These are phyloP conservation scores for Apolygus lucorum DNA, from an alignment of 1,140 invertebrate species.

Conservation along the genomic window DNA sequence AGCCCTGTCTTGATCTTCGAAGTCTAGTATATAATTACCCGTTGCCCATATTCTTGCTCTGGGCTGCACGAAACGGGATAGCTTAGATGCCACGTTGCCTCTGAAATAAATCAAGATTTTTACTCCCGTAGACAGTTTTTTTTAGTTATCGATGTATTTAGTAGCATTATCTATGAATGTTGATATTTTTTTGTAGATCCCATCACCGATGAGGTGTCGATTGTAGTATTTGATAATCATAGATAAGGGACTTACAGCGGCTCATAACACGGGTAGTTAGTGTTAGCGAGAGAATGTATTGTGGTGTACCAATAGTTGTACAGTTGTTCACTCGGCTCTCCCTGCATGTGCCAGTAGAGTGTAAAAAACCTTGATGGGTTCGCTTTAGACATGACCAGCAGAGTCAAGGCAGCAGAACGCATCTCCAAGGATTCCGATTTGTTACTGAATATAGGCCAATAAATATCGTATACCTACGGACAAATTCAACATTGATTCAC, in stretches of 20 bases:
- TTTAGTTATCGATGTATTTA: no score
- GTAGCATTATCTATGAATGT: no score
- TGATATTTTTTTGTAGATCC: no score
- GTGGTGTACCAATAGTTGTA: slow-evolving; percentile 64
- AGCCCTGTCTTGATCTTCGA: slow-evolving; percentile 48
- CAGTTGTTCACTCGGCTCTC: slow-evolving; percentile 51
- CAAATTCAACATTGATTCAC: not conserved
- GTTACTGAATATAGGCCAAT: slow-evolving; percentile 60
- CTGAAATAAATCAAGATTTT: no score
- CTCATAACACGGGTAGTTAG: slow-evolving; percentile 52
- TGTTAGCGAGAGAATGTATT: slow-evolving; percentile 55
- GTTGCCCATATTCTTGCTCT: slow-evolving; percentile 46
- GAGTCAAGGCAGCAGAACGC: slow-evolving; percentile 52
- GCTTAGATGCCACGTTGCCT: slow-evolving; percentile 48
- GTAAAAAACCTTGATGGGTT: slow-evolving; percentile 53
- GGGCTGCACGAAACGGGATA: slow-evolving; percentile 46
- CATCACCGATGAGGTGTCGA: no score
- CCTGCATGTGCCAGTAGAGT: slow-evolving; percentile 56
- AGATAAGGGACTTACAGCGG: slow-evolving; percentile 44
- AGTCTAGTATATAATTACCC: slow-evolving; percentile 55
- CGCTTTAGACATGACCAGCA: slow-evolving; percentile 51
- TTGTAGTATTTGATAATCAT: no score
- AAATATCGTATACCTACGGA: slow-evolving; percentile 48
- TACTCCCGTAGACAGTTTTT: no score
- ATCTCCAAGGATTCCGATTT: slow-evolving; percentile 55